phyloP scores from a whole-genome alignment of 2,797 vertebrate genomes.

The Intellagama lesueurii region DNA sequence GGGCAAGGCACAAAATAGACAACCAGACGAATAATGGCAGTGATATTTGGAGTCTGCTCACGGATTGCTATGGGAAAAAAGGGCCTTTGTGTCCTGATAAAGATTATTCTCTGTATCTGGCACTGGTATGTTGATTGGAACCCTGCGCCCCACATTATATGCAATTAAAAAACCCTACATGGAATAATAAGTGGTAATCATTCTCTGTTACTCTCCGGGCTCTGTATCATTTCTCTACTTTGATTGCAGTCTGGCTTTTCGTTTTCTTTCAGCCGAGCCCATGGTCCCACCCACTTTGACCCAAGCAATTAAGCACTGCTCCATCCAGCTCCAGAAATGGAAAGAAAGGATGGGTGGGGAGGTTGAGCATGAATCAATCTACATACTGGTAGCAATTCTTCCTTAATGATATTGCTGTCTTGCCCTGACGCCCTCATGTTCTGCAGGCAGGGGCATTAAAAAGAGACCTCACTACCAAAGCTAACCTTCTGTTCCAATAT shows the following conservation, averaged over 20 bases:
- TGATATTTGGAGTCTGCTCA: conserved; percentile 14
- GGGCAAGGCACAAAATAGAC: conserved; percentile 13
- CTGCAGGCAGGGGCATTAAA: neutral
- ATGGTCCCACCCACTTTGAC: conserved; percentile 1
- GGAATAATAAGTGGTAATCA: conserved; percentile 20
- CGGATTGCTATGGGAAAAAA: neutral
- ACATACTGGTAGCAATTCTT: neutral
- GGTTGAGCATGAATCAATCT: neutral
- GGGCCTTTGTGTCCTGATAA: neutral
- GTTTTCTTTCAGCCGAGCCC: neutral
- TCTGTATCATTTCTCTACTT: neutral
- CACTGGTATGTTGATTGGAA: conserved; percentile 18
- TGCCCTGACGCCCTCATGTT: too few species aligned
- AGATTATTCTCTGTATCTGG: conserved; percentile 21
- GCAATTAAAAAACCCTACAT: conserved; percentile 5
- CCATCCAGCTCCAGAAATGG: neutral
- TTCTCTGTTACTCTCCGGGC: neutral
- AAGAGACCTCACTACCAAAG: too few species aligned
- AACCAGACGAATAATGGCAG: neutral
- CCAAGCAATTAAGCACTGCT: neutral
- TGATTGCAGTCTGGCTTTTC: neutral
- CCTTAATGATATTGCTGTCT: too few species aligned
- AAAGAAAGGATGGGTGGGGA: neutral
- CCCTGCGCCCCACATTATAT: conserved; percentile 21
- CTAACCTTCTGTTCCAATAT: neutral